phyloP scores from a whole-genome alignment of 2,113 vertebrate genomes.

The Equus quagga region DNA sequence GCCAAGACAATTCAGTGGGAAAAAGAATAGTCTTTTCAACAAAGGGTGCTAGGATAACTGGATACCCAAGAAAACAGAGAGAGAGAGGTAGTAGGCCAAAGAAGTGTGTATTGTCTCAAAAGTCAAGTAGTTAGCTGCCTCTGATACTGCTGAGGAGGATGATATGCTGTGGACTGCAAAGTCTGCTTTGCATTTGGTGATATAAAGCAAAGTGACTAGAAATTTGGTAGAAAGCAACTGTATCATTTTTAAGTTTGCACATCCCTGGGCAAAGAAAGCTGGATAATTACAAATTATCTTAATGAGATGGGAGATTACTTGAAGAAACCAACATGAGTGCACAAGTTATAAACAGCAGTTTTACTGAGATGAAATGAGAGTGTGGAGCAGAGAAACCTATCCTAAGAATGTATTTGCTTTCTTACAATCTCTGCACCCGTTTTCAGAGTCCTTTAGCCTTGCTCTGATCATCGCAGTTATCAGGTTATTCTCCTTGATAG shows the following conservation, averaged over 20 bases:
- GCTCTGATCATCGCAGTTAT: not conserved
- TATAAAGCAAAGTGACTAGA: not conserved
- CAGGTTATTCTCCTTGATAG: not conserved
- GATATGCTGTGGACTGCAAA: not conserved
- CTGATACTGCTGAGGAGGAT: not conserved
- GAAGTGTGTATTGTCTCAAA: not conserved
- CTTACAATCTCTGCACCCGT: not conserved
- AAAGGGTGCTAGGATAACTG: not conserved
- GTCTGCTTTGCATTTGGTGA: not conserved
- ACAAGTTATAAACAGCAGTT: not conserved
- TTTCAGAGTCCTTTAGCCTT: not conserved
- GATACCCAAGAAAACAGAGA: not conserved
- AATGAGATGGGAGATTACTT: not conserved
- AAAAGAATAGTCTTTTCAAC: not conserved
- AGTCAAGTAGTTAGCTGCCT: not conserved
- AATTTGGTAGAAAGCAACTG: slow-evolving; percentile 4
- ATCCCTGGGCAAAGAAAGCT: not conserved
- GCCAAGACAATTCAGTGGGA: not conserved
- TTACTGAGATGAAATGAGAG: not conserved
- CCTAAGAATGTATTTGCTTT: not conserved
- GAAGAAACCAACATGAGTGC: not conserved
- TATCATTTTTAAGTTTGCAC: not conserved
- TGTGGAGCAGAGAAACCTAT: not conserved
- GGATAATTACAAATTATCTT: not conserved
- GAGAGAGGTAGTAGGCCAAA: not conserved